These are phyloP conservation scores for Malurus melanocephalus DNA, from an alignment of 2,113 vertebrate genomes.

Conservation along the genomic window DNA sequence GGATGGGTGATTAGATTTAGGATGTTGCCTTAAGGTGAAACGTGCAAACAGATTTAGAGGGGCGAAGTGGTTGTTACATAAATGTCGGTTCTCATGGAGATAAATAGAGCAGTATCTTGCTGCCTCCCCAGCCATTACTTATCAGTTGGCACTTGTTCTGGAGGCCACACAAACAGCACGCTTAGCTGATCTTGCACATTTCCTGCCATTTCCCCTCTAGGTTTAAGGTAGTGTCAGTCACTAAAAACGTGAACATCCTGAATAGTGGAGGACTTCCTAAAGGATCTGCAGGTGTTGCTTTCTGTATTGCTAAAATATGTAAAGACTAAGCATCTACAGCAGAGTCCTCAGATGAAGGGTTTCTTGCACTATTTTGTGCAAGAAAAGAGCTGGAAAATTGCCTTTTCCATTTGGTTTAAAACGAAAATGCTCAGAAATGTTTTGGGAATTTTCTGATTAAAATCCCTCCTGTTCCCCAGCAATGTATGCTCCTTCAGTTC, in stretches of 20 bases:
- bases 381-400: slow-evolving; percentile 23
- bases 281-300: slow-evolving; percentile 49
- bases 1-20: slow-evolving; percentile 48
- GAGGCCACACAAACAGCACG: slow-evolving; percentile 14
- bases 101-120: slow-evolving; percentile 24
- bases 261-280: slow-evolving; percentile 24
- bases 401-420: not conserved
- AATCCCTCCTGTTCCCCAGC: not conserved
- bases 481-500: not conserved
- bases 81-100: slow-evolving; percentile 24
- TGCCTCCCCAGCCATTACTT: slow-evolving; percentile 35
- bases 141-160: slow-evolving; percentile 4
- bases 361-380: slow-evolving; percentile 23
- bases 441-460: not conserved
- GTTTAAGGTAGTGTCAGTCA: slow-evolving; percentile 38
- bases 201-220: slow-evolving; percentile 13
- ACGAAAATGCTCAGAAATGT: not conserved
- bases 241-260: not conserved
- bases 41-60: slow-evolving; percentile 26
- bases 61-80: slow-evolving; percentile 15
- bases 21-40: slow-evolving; percentile 51
- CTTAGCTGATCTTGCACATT: slow-evolving; percentile 56
- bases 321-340: slow-evolving; percentile 1
- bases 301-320: not conserved
- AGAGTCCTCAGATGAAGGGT: slow-evolving; percentile 31